Base-by-base conservation (phyloP, 1,140 invertebrate genomes). In the Solenopsis invicta region DNA sequence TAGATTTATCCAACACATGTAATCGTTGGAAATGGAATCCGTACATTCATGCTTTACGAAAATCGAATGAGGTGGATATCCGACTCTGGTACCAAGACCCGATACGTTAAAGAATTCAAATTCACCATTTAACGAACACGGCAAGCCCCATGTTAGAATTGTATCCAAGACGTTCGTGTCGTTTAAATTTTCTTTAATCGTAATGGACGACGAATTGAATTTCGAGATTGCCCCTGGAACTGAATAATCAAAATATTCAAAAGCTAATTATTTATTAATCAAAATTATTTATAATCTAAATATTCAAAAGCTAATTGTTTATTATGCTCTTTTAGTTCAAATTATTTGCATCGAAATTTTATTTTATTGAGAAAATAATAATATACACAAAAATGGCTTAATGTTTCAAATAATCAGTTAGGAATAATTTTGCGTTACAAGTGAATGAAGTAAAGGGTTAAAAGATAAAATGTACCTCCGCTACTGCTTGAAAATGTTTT, bases 61-160 rank as follows among this genome's bases (percentile, higher is more conserved):
- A 13, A 87, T 74, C 18, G 6, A 13, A 18, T 89, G 66, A 78
- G 89, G 29, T 1, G 75, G 1, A 64, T 74, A 91, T 81, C 75
- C 87, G 0, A n/a, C 59, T 87, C 92, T 88, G 12, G 34, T 87
- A 9, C 94, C 94, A 48, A 80, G 12, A 50, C 86, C 76, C 13
- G 56, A 88, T 41, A 95, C 29, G 34, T 91, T 85, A 71, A 93
- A 95, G 45, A 81, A 81, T 45, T 93, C 90, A 12, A 95, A 77
- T 34, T 85, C 29, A 34, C 92, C 93, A 76, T 93, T 92, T 16
- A 88, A 88, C 4, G 85, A 87, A 80, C 94, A 95, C 12, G 94
- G 94, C 4, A 92, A 54, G 6, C 89, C 82, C 94, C 94, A 95
- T 56, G 54, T 87, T 29, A 95, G 67, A 64, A 87, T 88, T 10